Evolutionary conservation across 92 coral and sea anemone species (phyloP).

Genomic region (Actinernus sp.): DNA sequence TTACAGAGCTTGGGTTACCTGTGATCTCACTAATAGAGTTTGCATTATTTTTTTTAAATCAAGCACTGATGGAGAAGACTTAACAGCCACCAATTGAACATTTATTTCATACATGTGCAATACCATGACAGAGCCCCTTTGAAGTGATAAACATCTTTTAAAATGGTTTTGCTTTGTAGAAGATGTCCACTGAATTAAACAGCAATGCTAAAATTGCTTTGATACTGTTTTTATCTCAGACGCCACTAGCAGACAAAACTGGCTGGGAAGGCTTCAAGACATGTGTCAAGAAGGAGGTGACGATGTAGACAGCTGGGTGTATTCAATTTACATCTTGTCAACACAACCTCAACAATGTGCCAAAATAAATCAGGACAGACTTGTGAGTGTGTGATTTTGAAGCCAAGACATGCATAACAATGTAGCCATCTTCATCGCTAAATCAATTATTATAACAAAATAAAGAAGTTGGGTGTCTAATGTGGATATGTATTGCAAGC

Average conservation of each 20-base stretch:
- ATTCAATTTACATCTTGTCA: too few relatives aligned
- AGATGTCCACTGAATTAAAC: background rate
- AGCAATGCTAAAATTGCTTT: background rate
- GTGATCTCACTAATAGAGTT: too few relatives aligned
- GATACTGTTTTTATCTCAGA: conserved; percentile 10
- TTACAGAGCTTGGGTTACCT: too few relatives aligned
- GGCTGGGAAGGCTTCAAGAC: conserved; percentile 91
- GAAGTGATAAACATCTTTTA: background rate
- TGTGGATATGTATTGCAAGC: too few relatives aligned
- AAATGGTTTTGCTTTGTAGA: background rate
- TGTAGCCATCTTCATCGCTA: too few relatives aligned
- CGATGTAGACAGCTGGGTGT: conserved; percentile 20
- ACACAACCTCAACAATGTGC: too few relatives aligned
- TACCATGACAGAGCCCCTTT: background rate
- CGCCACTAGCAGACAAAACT: conserved; percentile 55
- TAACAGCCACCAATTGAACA: background rate
- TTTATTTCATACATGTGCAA: background rate
- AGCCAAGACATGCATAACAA: too few relatives aligned
- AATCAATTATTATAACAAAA: too few relatives aligned
- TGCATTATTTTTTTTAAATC: too few relatives aligned
- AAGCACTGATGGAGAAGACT: background rate
- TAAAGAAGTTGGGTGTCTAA: too few relatives aligned
- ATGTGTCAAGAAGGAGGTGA: conserved; percentile 83
- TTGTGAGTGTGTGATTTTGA: too few relatives aligned
- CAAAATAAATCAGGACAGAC: too few relatives aligned